Base-by-base conservation (phyloP, 2,797 vertebrate genomes). In the Acrossocheilus fasciatus region DNA sequence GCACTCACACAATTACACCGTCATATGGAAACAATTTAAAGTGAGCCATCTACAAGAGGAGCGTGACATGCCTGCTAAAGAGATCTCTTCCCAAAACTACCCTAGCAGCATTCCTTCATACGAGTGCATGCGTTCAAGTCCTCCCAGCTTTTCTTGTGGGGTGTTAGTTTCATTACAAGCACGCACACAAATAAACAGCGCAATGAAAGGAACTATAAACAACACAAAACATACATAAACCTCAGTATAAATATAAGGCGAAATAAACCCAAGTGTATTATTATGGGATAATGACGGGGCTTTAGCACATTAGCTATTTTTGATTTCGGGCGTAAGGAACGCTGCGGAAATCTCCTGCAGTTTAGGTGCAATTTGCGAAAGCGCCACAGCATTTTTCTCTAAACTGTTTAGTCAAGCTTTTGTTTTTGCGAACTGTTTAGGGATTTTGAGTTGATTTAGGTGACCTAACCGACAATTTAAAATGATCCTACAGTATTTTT, bases 11-110 rank as follows among this genome's bases (percentile, higher is more conserved):
- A 72, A 70, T 64, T 64, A 82, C 73, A 34, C 50, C 34, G 11
- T 91, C 94, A 95, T 90, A 93, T 94, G 94, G 94, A 90, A 93
- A 89, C 92, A 90, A 93, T 95, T 94, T 92, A 57, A 91, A 86
- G 79, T 86, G 84, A 87, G 50, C 79, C 77, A 88, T 86, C 90
- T 92, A 90, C 88, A 86, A 93, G 89, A 88, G 77, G 90, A 88
- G 82, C 86, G 81, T 92, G 93, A 93, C 88, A 86, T 85, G 92
- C 89, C 88, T 94, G 90, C 89, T 91, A 91, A 95, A 91, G 89
- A 81, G 86, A 92, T 90, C 72, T 82, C 70, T 80, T 86, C 50
- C 39, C 23, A 76, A 36, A 86, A 73, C 52, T 39, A 81, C 62
- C 73, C 23, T 10, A 11, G 73, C 64, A 83, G 75, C 59, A 79